Conservation (phyloP, 2,797 vertebrate genomes). For the Hydrophis major region DNA sequence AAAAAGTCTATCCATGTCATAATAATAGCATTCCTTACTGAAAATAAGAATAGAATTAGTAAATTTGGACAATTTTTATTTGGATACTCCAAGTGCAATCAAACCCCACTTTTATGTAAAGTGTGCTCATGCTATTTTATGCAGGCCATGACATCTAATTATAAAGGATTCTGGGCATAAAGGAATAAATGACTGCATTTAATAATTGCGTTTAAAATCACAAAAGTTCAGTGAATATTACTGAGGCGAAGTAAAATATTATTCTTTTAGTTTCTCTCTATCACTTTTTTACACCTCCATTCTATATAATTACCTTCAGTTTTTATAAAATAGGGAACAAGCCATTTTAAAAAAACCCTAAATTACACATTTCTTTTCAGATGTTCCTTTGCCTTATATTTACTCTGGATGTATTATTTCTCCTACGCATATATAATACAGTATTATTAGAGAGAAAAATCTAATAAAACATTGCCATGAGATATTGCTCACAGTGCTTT, state of each 20-base stretch:
- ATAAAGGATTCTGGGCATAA: background rate
- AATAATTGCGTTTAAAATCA: background rate
- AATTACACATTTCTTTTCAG: slow-evolving; percentile 32
- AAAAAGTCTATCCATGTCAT: no score
- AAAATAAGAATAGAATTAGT: background rate
- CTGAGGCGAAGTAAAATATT: background rate
- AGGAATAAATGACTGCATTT: background rate
- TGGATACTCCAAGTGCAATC: background rate
- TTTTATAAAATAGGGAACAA: background rate
- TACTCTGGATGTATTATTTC: slow-evolving; percentile 43
- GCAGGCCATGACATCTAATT: background rate
- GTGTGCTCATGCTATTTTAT: background rate
- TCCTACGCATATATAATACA: background rate
- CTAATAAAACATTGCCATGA: slow-evolving; percentile 44
- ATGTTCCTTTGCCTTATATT: slow-evolving; percentile 27
- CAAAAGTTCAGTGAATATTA: background rate
- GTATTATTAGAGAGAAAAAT: slow-evolving; percentile 31
- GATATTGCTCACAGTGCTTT: slow-evolving; percentile 51
- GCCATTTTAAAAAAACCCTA: background rate
- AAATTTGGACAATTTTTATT: background rate
- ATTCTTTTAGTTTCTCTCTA: background rate
- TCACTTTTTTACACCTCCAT: background rate
- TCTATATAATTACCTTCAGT: slow-evolving; percentile 41
- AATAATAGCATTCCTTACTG: background rate
- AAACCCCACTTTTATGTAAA: background rate